These are phyloP conservation scores for Siniperca scherzeri DNA, from an alignment of 2,797 vertebrate genomes.

Conservation along the genomic window DNA sequence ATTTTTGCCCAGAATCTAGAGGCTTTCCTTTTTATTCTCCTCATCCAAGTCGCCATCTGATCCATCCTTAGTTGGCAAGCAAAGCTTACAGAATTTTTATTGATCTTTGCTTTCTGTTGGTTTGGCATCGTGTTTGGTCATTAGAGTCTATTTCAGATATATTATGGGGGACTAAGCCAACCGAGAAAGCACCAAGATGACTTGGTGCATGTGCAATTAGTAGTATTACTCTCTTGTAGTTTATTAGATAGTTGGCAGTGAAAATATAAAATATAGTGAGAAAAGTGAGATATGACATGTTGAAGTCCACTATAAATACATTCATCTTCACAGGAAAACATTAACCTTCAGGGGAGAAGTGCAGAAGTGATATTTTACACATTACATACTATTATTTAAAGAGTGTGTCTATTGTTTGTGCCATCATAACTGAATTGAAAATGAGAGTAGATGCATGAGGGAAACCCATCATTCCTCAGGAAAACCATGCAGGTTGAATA, in stretches of 20 bases:
- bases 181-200: slow-evolving; percentile 7
- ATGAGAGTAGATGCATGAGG: background rate
- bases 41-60: slow-evolving; percentile 50
- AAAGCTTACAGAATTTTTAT: slow-evolving; percentile 35
- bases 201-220: background rate
- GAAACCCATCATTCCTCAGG: background rate
- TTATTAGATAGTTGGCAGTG: background rate
- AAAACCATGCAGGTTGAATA: background rate
- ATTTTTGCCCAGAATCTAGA: slow-evolving; percentile 46
- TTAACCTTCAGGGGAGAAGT: background rate
- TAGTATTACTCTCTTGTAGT: background rate
- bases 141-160: slow-evolving; percentile 39
- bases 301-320: background rate
- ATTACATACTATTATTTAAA: background rate
- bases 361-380: background rate
- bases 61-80: slow-evolving; percentile 36
- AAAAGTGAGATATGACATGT: slow-evolving; percentile 4
- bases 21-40: slow-evolving; percentile 31
- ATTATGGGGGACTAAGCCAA: slow-evolving; percentile 16
- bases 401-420: background rate
- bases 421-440: background rate
- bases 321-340: background rate
- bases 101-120: slow-evolving; percentile 53
- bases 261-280: background rate
- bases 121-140: slow-evolving; percentile 32